Percentiles rank a stretch among this genome's conserved stretches.
Evolutionary conservation across 2,113 vertebrate species (phyloP).

Genomic region (Neoarius graeffei): DNA sequence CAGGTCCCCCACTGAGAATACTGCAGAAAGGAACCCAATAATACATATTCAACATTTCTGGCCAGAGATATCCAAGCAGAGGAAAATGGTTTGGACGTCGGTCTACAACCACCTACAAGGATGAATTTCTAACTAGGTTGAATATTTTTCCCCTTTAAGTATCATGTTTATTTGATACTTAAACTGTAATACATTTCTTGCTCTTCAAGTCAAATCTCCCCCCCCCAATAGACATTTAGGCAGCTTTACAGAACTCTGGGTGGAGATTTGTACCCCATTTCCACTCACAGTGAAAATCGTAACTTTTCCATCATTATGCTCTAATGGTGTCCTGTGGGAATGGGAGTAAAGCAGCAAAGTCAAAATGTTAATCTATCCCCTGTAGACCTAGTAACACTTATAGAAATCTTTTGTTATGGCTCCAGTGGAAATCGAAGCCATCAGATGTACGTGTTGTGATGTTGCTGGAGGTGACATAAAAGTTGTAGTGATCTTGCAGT

Average conservation of each 20-base stretch:
- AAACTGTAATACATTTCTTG: neutral
- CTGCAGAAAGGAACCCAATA: constrained; percentile 43
- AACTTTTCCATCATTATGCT: no score
- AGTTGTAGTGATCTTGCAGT: no score
- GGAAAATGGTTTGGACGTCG: constrained; percentile 29
- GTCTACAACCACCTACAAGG: constrained; percentile 43
- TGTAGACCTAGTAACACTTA: no score
- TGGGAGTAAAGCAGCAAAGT: no score
- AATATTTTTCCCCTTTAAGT: neutral
- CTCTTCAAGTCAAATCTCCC: neutral
- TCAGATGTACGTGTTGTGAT: no score
- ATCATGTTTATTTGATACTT: neutral
- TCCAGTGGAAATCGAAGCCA: no score
- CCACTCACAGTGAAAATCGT: no score
- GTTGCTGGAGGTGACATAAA: no score
- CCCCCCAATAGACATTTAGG: neutral
- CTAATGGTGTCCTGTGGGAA: no score
- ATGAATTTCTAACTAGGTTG: constrained; percentile 35
- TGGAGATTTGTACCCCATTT: neutral
- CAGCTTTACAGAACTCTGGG: neutral
- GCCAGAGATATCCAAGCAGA: constrained; percentile 20
- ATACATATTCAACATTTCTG: constrained; percentile 47
- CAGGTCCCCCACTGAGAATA: constrained; percentile 1
- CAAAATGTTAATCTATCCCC: no score
- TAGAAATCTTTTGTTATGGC: no score